phyloP scores from a whole-genome alignment of 2,888 invertebrate genomes.

The Adineta ricciae region DNA sequence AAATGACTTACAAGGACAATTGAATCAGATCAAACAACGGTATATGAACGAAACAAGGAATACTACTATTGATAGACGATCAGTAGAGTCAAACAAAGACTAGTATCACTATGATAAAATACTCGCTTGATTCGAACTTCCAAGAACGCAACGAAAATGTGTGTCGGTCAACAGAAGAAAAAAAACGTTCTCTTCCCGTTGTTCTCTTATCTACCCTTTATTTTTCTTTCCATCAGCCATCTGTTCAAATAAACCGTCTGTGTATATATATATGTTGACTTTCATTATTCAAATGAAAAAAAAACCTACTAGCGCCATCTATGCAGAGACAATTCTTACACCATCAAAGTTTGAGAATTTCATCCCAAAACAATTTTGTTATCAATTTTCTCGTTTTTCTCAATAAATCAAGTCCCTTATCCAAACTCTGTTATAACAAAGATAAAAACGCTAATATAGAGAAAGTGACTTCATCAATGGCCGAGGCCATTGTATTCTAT shows the following conservation, averaged over 20 bases:
- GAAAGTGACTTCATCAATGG: not conserved
- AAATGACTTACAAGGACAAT: not conserved
- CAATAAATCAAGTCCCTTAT: not conserved
- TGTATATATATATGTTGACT: not conserved
- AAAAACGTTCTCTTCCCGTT: no score
- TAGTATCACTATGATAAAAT: no score
- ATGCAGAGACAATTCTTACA: not conserved
- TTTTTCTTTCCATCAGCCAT: not conserved
- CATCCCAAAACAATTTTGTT: not conserved
- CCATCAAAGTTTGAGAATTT: not conserved
- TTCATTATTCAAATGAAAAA: no score
- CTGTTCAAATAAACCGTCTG: not conserved
- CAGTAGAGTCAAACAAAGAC: no score
- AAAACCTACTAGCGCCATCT: not conserved
- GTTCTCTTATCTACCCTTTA: no score
- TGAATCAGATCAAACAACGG: not conserved
- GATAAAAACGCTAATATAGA: not conserved
- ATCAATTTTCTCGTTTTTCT: not conserved
- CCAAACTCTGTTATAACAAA: not conserved
- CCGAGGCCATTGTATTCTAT: not conserved
- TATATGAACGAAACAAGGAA: not conserved
- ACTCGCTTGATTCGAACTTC: no score
- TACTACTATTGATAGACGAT: not conserved
- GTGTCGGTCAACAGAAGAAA: no score
- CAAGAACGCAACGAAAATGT: no score